These are phyloP conservation scores for Pteropus rufus DNA, from an alignment of 2,797 vertebrate genomes.

Conservation along the genomic window DNA sequence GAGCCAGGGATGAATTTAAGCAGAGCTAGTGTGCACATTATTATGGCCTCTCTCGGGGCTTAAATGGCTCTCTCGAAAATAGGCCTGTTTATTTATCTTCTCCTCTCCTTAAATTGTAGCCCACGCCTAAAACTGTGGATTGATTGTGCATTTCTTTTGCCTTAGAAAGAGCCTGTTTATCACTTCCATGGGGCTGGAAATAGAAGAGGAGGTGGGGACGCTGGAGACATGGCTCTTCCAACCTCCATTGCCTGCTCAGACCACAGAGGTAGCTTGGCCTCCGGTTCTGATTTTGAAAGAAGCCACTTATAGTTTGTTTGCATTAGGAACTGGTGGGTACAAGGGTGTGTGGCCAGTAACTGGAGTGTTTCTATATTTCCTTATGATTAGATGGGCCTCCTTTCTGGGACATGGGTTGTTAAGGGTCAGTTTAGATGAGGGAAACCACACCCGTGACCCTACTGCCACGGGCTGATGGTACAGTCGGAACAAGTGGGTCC, in stretches of 20 bases:
- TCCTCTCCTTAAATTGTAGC: conserved; percentile 55
- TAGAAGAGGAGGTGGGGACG: not conserved
- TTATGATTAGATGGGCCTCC: not conserved
- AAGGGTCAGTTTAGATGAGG: not conserved
- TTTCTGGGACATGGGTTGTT: not conserved
- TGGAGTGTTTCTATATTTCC: not conserved
- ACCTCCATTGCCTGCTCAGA: not conserved
- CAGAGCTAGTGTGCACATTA: conserved; percentile 61
- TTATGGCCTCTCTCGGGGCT: conserved; percentile 65
- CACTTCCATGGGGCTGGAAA: conserved; percentile 35
- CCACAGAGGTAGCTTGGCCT: not conserved
- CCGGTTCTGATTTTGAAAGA: conserved; percentile 10
- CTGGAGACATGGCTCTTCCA: not conserved
- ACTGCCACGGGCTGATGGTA: not conserved
- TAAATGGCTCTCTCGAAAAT: conserved; percentile 74
- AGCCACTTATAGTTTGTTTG: not conserved
- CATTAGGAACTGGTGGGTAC: not conserved
- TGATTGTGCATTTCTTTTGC: conserved; percentile 52
- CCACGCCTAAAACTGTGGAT: conserved; percentile 34
- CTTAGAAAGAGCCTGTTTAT: conserved; percentile 63
- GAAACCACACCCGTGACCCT: not conserved
- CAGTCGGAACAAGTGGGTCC: not conserved
- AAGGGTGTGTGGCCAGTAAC: not conserved
- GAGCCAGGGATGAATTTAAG: conserved; percentile 67
- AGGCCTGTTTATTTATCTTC: conserved; percentile 74